phyloP scores from a whole-genome alignment of 2,888 invertebrate species.

The Cantharis lateralis region DNA sequence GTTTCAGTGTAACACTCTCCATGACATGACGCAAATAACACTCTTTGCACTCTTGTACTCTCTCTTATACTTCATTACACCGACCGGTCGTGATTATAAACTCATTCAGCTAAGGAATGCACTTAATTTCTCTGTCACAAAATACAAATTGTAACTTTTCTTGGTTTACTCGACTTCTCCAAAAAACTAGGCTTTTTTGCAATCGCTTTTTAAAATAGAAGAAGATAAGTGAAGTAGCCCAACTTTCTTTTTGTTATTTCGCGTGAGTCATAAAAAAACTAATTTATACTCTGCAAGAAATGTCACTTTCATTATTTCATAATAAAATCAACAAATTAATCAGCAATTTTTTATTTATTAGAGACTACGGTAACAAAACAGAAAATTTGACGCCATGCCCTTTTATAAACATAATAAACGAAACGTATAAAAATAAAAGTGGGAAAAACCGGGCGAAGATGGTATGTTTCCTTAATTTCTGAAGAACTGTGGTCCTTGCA shows the following conservation, averaged over 20 bases:
- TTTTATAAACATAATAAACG: not conserved
- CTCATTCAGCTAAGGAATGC: constrained; percentile 13
- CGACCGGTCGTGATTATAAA: constrained; percentile 16
- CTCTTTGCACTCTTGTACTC: constrained; percentile 18
- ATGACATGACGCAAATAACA: constrained; percentile 22
- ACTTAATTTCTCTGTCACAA: constrained; percentile 15
- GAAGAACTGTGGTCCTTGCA: not conserved
- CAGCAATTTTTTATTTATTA: constrained; percentile 1
- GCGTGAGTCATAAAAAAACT: constrained; percentile 37
- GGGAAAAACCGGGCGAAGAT: not conserved
- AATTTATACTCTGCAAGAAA: constrained; percentile 37
- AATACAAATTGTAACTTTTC: constrained; percentile 7
- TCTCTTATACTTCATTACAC: constrained; percentile 17
- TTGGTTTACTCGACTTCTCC: not conserved
- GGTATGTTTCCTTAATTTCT: not conserved
- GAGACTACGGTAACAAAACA: not conserved
- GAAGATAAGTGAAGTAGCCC: constrained; percentile 29
- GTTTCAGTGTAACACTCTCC: constrained; percentile 23
- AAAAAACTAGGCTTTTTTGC: not conserved
- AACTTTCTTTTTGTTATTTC: constrained; percentile 36
- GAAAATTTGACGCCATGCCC: not conserved
- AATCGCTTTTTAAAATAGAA: constrained; percentile 11
- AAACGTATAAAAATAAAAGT: not conserved
- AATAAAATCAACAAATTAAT: constrained; percentile 24
- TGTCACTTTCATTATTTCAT: constrained; percentile 46